Conservation (phyloP, 1,140 invertebrate species). For the Macrotrachela quadricornifera region DNA sequence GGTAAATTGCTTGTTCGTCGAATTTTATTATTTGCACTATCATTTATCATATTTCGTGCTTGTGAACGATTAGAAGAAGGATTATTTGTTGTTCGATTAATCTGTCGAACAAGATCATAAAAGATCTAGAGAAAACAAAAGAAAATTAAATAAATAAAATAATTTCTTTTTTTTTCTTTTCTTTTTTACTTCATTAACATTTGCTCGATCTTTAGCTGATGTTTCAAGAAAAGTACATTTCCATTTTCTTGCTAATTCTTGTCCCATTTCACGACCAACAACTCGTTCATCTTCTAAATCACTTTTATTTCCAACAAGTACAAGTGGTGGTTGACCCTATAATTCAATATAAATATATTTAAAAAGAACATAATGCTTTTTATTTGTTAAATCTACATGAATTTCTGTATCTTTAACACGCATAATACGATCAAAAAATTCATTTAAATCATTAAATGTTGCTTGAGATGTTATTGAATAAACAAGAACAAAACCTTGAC, state of each 20-base stretch:
- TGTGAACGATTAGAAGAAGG: too few relatives aligned
- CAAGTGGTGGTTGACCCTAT: conserved; percentile 65
- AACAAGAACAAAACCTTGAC: conserved; percentile 93
- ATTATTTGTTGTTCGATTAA: too few relatives aligned
- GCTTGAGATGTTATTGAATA: conserved; percentile 98
- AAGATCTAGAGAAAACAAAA: too few relatives aligned
- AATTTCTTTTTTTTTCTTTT: background rate
- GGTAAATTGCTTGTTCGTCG: too few relatives aligned
- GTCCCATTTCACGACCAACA: conserved; percentile 88
- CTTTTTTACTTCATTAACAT: conserved; percentile 66
- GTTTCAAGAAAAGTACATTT: conserved; percentile 93
- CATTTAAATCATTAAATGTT: conserved; percentile 97
- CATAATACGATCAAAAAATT: conserved; percentile 92
- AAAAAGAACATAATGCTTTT: too few relatives aligned
- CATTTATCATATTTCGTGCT: too few relatives aligned
- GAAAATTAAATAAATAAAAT: too few relatives aligned
- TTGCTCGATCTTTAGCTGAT: conserved; percentile 98
- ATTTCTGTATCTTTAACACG: conserved; percentile 61
- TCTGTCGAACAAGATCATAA: too few relatives aligned
- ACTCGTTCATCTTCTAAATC: conserved; percentile 95
- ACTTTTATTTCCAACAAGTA: conserved; percentile 97
- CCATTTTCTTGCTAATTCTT: conserved; percentile 19
- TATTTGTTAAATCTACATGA: too few relatives aligned
- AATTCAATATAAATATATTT: conserved; percentile 28
- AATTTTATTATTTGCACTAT: too few relatives aligned